Evolutionary conservation across 2,888 invertebrate genomes (phyloP).

Genomic region (Lamellibrachia satsuma): DNA sequence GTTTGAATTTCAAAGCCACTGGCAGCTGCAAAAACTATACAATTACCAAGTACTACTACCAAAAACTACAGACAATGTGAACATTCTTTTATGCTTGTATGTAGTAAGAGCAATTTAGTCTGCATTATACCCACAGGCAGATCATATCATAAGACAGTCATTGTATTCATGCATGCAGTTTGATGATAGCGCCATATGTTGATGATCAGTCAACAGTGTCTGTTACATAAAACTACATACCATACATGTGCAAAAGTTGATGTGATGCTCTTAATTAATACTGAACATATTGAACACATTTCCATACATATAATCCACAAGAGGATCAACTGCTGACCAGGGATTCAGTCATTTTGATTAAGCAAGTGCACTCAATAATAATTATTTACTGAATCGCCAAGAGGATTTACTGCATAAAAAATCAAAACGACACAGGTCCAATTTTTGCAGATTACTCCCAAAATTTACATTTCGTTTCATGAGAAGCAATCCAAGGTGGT

Average conservation of each 20-base stretch:
- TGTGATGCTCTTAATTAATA: background rate
- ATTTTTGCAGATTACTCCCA: background rate
- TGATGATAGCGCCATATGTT: slow-evolving; percentile 10
- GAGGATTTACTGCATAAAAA: background rate
- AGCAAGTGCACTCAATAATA: background rate
- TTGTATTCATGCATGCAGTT: background rate
- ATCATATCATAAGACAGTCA: background rate
- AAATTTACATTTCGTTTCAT: background rate
- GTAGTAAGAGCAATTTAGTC: slow-evolving; percentile 13
- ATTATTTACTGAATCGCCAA: background rate
- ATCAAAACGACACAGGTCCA: background rate
- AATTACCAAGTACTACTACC: background rate
- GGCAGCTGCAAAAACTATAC: background rate
- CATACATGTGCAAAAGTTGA: background rate
- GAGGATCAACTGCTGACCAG: background rate
- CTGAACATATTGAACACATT: background rate
- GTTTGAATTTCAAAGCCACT: slow-evolving; percentile 1
- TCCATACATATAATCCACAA: background rate
- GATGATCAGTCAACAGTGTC: background rate
- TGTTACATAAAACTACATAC: background rate
- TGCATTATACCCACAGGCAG: background rate
- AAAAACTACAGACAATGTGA: background rate
- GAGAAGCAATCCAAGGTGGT: background rate
- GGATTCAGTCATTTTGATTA: background rate
- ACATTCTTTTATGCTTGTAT: background rate